Conservation (phyloP, 1,140 invertebrate species). For the Ctenoplectra terminalis region DNA sequence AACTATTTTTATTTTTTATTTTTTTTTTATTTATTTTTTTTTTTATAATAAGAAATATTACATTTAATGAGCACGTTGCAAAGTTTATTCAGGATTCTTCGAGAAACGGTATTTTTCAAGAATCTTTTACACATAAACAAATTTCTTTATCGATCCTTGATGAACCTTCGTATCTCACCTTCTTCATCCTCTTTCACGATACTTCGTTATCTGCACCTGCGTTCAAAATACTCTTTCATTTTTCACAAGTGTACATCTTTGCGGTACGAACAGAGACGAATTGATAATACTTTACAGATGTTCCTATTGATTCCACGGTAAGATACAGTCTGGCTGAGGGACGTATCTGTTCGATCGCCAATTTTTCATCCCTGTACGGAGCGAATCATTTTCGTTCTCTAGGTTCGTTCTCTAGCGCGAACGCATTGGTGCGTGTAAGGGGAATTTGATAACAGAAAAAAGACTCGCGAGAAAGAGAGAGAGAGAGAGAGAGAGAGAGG, state of each 20-base stretch:
- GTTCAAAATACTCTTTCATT: neutral
- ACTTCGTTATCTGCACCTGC: neutral
- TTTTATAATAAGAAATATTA: too few species aligned
- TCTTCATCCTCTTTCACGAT: neutral
- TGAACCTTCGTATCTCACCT: neutral
- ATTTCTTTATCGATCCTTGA: neutral
- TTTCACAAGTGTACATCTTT: neutral
- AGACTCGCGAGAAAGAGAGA: neutral
- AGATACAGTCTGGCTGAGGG: neutral
- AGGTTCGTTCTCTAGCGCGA: neutral
- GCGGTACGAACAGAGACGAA: too few species aligned
- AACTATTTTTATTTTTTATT: too few species aligned
- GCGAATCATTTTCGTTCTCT: neutral
- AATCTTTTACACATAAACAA: neutral
- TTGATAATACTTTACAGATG: conserved; percentile 15
- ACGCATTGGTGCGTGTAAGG: neutral
- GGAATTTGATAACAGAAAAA: conserved; percentile 16
- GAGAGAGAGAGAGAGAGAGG: neutral
- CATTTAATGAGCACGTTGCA: too few species aligned
- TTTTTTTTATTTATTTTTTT: too few species aligned
- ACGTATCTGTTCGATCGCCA: neutral
- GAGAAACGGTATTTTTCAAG: too few species aligned
- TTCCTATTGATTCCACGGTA: conserved; percentile 6
- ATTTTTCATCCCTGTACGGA: conserved; percentile 1
- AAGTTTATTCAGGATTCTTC: too few species aligned